A percentile compares a stretch with the other conserved stretches of the same genome.
Evolutionary conservation across 1,140 invertebrate genomes (phyloP).

Genomic region (Drosophila elegans): DNA sequence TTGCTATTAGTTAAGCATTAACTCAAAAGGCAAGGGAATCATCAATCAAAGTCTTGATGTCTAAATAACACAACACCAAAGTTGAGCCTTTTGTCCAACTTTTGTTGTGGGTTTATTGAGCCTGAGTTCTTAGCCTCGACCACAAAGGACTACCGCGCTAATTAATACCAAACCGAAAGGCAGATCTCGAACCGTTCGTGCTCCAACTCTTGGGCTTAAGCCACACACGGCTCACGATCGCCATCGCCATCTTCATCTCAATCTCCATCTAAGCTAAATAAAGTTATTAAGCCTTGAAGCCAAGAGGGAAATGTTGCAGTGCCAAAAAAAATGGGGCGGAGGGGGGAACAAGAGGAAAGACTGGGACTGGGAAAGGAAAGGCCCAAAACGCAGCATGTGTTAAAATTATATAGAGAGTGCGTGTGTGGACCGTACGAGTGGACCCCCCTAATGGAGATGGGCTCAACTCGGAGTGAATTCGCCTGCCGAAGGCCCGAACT

Average conservation of each 20-base stretch:
- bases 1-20: constrained; percentile 65
- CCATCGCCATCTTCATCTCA: constrained; percentile 29
- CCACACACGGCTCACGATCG: constrained; percentile 51
- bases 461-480: constrained; percentile 19
- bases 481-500: constrained; percentile 6
- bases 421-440: constrained; percentile 61
- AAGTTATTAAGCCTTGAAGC: constrained; percentile 71
- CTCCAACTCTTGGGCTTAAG: constrained; percentile 19
- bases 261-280: constrained; percentile 75
- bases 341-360: constrained; percentile 7
- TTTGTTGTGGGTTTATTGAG: constrained; percentile 27
- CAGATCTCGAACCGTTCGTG: constrained; percentile 51
- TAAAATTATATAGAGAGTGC: constrained; percentile 83
- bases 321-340: constrained; percentile 24
- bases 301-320: constrained; percentile 70
- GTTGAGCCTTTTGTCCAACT: constrained; percentile 22
- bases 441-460: constrained; percentile 74
- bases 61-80: constrained; percentile 69
- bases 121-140: constrained; percentile 19
- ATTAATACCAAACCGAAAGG: constrained; percentile 66
- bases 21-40: constrained; percentile 26
- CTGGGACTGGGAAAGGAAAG: constrained; percentile 40
- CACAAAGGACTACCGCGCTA: constrained; percentile 81
- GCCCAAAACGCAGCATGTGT: constrained; percentile 79
- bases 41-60: constrained; percentile 80